Evolutionary conservation across 2,113 vertebrate genomes (phyloP), one percentile per base, ranked within the genome.

Genomic region (Mustelus asterias): DNA sequence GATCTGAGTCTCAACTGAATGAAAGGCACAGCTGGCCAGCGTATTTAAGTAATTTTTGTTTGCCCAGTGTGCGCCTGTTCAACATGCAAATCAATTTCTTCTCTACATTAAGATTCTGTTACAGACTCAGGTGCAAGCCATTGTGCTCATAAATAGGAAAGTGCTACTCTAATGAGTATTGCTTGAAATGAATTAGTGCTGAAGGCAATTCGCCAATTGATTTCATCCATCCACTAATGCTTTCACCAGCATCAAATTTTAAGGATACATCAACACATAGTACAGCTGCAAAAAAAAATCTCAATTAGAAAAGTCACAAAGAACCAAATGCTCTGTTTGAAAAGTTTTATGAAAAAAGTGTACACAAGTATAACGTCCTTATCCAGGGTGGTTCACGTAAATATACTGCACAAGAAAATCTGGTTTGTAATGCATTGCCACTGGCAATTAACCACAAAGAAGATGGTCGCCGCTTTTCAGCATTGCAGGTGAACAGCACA

Each of bases 51-150:
- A 37, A 22, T 93, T 65, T 65, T 16, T 92, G 54, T 93, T 93
- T 93, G 89, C n/a, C 63, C 14, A 41, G n/a, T 65, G 29, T 93
- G 20, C 33, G 60, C n/a, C 89, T 93, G 54, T 93, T 93, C 60
- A 93, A 65, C 63, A 93, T 93, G 89, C 33, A 93, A 93, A 93
- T 92, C 88, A 92, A 92, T 92, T 92, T 29, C 88, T 60, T n/a
- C 9, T 92, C 54, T 1, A 60, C 58, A 63, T 63, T n/a, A 6
- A 92, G 88, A 92, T 93, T 65, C 33, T 93, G 33, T 93, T 37
- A 20, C 58, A 93, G 89, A 93, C 89, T 93, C 89, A 93, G 89
- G 58, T 93, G 89, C 89, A 93, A 93, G 60, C 60, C 89, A 92
- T 92, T 92, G 89, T 92, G 89, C 60, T 93, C 60, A 93, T 63